phyloP scores from a whole-genome alignment of 1,140 invertebrate species.

The Bombus superbus region DNA sequence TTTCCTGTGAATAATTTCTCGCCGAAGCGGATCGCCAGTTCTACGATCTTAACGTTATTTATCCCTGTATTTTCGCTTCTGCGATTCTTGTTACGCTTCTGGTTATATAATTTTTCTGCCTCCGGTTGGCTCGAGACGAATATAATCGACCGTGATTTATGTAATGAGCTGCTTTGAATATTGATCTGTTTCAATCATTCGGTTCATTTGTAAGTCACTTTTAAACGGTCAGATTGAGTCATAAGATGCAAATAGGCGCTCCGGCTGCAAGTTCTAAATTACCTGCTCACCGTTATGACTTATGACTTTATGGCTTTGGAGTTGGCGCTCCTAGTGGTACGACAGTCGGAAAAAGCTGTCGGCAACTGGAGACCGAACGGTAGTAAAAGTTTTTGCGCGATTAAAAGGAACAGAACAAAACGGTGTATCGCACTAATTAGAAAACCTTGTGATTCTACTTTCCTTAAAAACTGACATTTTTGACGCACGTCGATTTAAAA shows the following conservation, averaged over 20 bases:
- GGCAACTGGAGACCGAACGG: not conserved
- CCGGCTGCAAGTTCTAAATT: not conserved
- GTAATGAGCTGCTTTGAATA: no score
- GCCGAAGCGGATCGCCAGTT: not conserved
- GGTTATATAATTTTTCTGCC: not conserved
- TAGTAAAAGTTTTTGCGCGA: not conserved
- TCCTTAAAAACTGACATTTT: not conserved
- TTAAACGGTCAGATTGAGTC: not conserved
- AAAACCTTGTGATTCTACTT: not conserved
- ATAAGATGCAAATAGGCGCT: not conserved
- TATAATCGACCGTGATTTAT: no score
- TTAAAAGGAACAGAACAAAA: not conserved
- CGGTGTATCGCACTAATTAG: not conserved
- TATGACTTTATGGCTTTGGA: not conserved
- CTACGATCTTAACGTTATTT: not conserved
- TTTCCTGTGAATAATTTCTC: not conserved
- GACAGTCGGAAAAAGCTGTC: not conserved
- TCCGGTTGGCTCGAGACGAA: no score
- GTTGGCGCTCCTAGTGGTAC: not conserved
- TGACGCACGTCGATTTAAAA: not conserved
- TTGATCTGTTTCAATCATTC: not conserved
- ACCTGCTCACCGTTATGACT: not conserved
- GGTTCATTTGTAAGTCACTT: not conserved
- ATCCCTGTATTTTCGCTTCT: not conserved
- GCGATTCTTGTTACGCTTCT: not conserved